Evolutionary conservation across 2,113 vertebrate genomes (phyloP).

Genomic region (Microtus pennsylvanicus): DNA sequence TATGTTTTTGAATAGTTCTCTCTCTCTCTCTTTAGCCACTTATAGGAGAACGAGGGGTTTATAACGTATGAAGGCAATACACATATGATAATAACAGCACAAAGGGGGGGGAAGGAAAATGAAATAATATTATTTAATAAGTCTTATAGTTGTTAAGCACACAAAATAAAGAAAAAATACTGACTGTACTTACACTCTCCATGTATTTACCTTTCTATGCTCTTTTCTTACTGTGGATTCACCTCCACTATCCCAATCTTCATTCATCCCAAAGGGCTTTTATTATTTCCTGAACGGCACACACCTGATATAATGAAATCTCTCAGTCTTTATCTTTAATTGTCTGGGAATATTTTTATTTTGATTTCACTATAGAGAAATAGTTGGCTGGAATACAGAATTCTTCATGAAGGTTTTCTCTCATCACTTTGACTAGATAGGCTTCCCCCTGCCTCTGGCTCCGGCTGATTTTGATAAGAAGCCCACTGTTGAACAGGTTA

Average conservation of each 20-base stretch:
- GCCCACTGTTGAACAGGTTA: neutral
- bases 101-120: neutral
- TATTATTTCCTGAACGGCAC: neutral
- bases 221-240: neutral
- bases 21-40: neutral
- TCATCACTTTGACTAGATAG: neutral
- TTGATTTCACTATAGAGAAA: neutral
- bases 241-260: neutral
- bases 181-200: neutral
- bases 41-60: neutral
- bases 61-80: neutral
- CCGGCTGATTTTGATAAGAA: neutral
- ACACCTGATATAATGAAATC: neutral
- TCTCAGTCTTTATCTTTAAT: slow-evolving; percentile 3
- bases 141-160: neutral
- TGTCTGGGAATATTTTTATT: slow-evolving; percentile 14
- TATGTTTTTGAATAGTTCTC: neutral
- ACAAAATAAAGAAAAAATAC: neutral
- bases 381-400: neutral
- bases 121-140: neutral
- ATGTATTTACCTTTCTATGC: neutral
- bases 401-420: neutral
- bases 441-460: neutral
- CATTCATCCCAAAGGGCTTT: neutral
- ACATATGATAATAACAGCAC: neutral